Conservation (phyloP, 1,140 invertebrate species). For the Periplaneta americana region DNA sequence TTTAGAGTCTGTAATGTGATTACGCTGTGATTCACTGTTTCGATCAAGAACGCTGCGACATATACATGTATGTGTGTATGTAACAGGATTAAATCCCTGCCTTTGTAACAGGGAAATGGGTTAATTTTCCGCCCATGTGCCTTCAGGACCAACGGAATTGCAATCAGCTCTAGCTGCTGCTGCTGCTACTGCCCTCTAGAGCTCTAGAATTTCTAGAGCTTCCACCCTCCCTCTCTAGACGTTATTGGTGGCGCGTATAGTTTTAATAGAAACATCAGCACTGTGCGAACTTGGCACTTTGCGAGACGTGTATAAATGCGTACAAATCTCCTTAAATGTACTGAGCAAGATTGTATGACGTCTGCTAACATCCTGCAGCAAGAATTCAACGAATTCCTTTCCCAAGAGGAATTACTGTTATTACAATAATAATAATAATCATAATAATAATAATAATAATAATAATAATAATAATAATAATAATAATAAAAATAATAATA, state of each 20-base stretch:
- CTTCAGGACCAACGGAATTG: background rate
- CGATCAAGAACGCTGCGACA: background rate
- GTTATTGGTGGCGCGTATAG: background rate
- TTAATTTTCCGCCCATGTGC: constrained; percentile 7
- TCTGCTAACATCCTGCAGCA: too few relatives aligned
- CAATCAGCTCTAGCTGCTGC: background rate
- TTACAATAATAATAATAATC: too few relatives aligned
- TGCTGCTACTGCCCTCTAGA: background rate
- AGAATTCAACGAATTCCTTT: too few relatives aligned
- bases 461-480: too few relatives aligned
- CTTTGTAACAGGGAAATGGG: constrained; percentile 9
- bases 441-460: too few relatives aligned
- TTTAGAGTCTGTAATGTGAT: background rate
- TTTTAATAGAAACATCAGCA: background rate
- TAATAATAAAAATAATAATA: too few relatives aligned
- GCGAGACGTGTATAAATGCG: too few relatives aligned
- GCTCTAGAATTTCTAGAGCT: background rate
- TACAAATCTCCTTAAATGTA: too few relatives aligned
- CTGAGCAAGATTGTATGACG: too few relatives aligned
- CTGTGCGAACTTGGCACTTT: background rate
- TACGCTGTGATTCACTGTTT: background rate
- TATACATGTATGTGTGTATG: background rate
- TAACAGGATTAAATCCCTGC: constrained; percentile 2
- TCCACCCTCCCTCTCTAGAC: background rate
- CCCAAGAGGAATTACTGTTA: too few relatives aligned